Evolutionary conservation across 37 sponge, comb jelly and placozoan species (phyloP).

Genomic region (Aplysina aerophoba): DNA sequence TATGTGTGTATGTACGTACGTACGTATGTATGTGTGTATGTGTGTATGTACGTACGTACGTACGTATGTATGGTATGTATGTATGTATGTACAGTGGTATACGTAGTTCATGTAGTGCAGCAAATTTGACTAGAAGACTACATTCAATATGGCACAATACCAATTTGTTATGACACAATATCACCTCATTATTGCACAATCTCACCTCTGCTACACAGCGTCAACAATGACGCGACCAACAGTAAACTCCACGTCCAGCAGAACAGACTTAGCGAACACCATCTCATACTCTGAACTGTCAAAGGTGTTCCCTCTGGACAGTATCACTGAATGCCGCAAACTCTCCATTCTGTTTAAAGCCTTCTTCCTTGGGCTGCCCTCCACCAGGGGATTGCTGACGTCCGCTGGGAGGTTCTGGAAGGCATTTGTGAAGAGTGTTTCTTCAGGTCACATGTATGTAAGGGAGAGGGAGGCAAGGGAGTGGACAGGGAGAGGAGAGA

Average conservation of each 20-base stretch:
- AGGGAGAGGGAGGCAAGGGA: neutral
- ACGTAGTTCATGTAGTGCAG: neutral
- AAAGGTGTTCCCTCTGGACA: neutral
- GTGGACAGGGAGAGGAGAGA: no score
- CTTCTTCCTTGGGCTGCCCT: neutral
- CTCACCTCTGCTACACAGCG: constrained; percentile 63
- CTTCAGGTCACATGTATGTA: no score
- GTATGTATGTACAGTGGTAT: neutral
- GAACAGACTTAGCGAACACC: constrained; percentile 23
- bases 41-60: neutral
- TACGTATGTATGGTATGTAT: neutral
- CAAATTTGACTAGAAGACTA: neutral
- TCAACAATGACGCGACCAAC: constrained; percentile 54
- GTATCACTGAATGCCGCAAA: neutral
- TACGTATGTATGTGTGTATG: constrained; percentile 5
- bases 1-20: constrained; percentile 13
- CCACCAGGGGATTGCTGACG: neutral
- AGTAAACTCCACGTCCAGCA: constrained; percentile 52
- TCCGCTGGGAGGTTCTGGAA: constrained; percentile 11
- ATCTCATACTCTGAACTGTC: neutral
- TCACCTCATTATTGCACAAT: no score
- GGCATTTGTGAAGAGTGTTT: constrained; percentile 38
- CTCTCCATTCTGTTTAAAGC: neutral
- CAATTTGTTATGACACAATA: no score
- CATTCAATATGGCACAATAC: no score